phyloP scores from a whole-genome alignment of 2,797 vertebrate genomes.

The Semotilus atromaculatus region DNA sequence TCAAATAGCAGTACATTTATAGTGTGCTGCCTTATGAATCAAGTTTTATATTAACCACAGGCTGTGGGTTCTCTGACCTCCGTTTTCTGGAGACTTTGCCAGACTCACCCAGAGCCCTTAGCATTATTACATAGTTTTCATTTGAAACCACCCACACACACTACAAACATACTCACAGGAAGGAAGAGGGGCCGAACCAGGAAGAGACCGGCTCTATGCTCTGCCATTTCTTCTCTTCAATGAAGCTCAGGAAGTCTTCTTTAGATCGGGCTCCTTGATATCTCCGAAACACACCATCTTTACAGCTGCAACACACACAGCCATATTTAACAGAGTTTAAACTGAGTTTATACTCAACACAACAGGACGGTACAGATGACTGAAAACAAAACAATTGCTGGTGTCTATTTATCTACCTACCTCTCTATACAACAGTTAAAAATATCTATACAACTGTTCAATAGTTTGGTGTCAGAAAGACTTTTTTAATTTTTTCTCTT shows the following conservation, averaged over 20 bases:
- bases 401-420: neutral
- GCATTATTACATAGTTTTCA: neutral
- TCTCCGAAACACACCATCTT: slow-evolving; percentile 91
- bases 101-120: neutral
- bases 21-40: neutral
- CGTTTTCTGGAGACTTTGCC: neutral
- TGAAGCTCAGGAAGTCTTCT: slow-evolving; percentile 91
- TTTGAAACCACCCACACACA: slow-evolving; percentile 6
- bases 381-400: no score
- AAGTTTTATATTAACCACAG: neutral
- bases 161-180: slow-evolving; percentile 85
- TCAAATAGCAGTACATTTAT: neutral
- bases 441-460: no score
- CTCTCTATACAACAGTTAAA: no score
- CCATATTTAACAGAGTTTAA: neutral
- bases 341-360: neutral
- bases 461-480: no score
- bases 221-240: slow-evolving; percentile 93
- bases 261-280: slow-evolving; percentile 93
- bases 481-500: no score
- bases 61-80: neutral
- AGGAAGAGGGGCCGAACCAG: slow-evolving; percentile 92
- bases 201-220: slow-evolving; percentile 88
- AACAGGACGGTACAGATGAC: neutral
- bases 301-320: slow-evolving; percentile 82